Percentiles rank a stretch among this genome's conserved stretches.
These are phyloP conservation scores for Macrophya annulata DNA, from an alignment of 2,888 invertebrate species.

Conservation along the genomic window DNA sequence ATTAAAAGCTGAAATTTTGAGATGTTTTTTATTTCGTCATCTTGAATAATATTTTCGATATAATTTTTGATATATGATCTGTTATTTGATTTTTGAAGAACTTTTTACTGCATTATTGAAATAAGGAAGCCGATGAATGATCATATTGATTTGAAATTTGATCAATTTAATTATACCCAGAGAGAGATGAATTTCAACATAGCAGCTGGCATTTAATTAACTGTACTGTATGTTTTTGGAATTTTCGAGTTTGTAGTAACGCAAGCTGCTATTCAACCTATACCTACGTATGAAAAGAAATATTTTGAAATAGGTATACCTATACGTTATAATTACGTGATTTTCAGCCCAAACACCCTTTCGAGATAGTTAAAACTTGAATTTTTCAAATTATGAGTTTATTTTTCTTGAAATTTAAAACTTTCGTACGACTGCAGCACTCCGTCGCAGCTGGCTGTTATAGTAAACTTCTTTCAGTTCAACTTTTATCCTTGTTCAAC, in stretches of 20 bases:
- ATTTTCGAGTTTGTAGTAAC: constrained; percentile 15
- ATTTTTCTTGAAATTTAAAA: constrained; percentile 44
- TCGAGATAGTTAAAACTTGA: constrained; percentile 26
- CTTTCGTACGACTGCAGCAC: constrained; percentile 15
- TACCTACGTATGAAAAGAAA: constrained; percentile 29
- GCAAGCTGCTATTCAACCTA: neutral
- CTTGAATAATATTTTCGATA: too few species aligned
- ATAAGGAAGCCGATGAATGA: neutral
- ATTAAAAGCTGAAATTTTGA: too few species aligned
- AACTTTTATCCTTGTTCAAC: constrained; percentile 9
- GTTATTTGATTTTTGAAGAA: neutral
- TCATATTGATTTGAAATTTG: constrained; percentile 5
- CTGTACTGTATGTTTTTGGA: neutral
- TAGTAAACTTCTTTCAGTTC: neutral
- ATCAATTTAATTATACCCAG: constrained; percentile 12
- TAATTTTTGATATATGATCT: neutral
- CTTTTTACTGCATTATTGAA: neutral
- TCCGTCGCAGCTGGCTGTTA: constrained; percentile 23
- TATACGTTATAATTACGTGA: constrained; percentile 7
- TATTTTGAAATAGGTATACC: neutral
- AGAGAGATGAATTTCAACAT: constrained; percentile 4
- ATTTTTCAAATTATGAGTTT: constrained; percentile 32
- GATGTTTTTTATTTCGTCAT: too few species aligned
- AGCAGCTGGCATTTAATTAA: constrained; percentile 39
- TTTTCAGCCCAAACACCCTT: neutral